These are phyloP conservation scores for Corythucha ciliata DNA, from an alignment of 2,888 invertebrate genomes.

Conservation along the genomic window DNA sequence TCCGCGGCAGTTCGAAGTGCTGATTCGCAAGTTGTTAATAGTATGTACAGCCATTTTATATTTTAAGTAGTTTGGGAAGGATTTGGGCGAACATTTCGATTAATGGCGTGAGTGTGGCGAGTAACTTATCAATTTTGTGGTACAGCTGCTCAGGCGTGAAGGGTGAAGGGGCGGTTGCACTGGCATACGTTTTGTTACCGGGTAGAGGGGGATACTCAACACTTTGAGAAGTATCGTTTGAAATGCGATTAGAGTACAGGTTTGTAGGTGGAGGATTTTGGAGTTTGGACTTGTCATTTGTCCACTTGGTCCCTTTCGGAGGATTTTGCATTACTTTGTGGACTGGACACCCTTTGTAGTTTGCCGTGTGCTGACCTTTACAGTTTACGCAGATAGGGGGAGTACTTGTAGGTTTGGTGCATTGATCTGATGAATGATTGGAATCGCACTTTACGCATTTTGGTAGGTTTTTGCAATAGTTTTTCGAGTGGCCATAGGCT, in stretches of 20 bases:
- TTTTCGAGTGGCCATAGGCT: conserved; percentile 9
- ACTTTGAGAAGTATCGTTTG: not conserved
- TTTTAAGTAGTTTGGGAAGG: conserved; percentile 11
- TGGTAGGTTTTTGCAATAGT: conserved; percentile 1
- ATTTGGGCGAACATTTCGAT: conserved; percentile 6
- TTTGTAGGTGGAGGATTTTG: conserved; percentile 5
- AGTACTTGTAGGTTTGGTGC: not conserved
- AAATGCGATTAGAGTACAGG: not conserved
- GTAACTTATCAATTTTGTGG: conserved; percentile 9
- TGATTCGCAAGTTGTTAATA: not conserved
- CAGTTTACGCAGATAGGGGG: conserved; percentile 11
- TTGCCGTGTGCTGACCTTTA: not conserved
- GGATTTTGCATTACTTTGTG: conserved; percentile 3
- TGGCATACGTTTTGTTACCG: conserved; percentile 2
- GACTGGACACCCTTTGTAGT: conserved; percentile 13
- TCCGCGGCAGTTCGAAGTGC: conserved; percentile 9
- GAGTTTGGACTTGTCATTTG: not conserved
- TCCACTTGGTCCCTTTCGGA: not conserved
- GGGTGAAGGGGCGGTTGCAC: conserved; percentile 5
- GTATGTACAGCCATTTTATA: not conserved
- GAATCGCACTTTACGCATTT: conserved; percentile 13
- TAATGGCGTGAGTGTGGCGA: conserved; percentile 5
- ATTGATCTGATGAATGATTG: not conserved
- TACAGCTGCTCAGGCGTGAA: conserved; percentile 5
- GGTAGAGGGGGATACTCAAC: not conserved